Evolutionary conservation across 2,888 invertebrate genomes (phyloP).

Genomic region (Strigamia transsilvanica): DNA sequence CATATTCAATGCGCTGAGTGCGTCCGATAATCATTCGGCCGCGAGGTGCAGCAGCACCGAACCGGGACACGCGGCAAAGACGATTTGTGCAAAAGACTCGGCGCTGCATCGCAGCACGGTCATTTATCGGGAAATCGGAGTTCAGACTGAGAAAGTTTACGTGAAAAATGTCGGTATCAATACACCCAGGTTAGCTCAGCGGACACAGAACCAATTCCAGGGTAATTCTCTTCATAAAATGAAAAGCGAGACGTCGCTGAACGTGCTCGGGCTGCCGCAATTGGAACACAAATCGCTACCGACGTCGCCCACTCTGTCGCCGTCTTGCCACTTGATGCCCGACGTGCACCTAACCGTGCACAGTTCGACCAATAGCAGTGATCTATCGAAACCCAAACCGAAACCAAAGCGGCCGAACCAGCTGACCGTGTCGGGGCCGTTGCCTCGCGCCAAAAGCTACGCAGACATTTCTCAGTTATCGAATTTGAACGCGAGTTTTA

Average conservation of each 20-base stretch:
- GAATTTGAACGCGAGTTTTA: neutral
- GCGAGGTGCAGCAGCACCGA: constrained; percentile 1
- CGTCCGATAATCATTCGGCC: neutral
- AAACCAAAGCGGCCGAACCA: neutral
- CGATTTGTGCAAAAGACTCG: neutral
- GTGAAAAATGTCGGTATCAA: constrained; percentile 56
- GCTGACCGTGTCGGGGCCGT: neutral
- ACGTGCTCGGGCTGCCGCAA: constrained; percentile 51
- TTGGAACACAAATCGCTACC: constrained; percentile 12
- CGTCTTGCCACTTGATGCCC: neutral
- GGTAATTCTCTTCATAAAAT: constrained; percentile 53
- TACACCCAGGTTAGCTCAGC: constrained; percentile 55
- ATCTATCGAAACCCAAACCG: neutral
- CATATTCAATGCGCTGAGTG: constrained; percentile 17
- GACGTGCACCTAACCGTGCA: neutral
- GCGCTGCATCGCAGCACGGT: neutral
- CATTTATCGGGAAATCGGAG: constrained; percentile 52
- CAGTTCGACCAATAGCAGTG: neutral
- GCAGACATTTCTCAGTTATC: constrained; percentile 56
- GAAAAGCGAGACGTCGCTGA: constrained; percentile 56
- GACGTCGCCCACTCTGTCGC: constrained; percentile 2
- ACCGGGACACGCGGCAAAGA: neutral
- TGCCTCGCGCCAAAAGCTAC: constrained; percentile 55
- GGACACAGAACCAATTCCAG: constrained; percentile 9
- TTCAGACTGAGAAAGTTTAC: constrained; percentile 53